Evolutionary conservation across 2,888 invertebrate species (phyloP), one percentile per base, ranked within the genome.

Genomic region (Scaptomyza caliginosa): DNA sequence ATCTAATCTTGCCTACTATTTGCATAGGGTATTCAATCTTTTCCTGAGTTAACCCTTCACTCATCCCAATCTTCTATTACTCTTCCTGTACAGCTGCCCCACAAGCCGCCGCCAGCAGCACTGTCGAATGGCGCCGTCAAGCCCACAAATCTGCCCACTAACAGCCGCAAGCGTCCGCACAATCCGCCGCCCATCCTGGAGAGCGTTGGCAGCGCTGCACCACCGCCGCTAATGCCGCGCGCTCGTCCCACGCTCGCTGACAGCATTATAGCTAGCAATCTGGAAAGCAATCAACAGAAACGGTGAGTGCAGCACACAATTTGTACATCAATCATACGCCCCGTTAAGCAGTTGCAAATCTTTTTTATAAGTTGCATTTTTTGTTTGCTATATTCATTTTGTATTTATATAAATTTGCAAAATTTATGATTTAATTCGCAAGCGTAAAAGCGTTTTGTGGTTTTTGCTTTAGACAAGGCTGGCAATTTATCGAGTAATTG

Each of bases 171-270:
- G 80, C 90, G 92, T 42, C 83, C 90, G 36, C 92, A 92, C 67
- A 89, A 91, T 71, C 81, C 90, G 67, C 82, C 90, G 70, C 88
- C 90, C 59, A 91, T 91, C 64, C 80, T 86, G 66, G 91, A 91
- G 69, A 79, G 66, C 67, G 40, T 54, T 38, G 32, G 54, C 23
- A 49, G 11, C 49, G 62, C 77, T 21, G 85, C 90, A 38, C 91
- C 90, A 36, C 92, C 92, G 32, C 91, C 92, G 4, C 64, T 92
- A 32, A 75, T 91, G 84, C 92, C 92, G 17, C 87, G 91, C 55
- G 87, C 82, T 39, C 82, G 76, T 28, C 86, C 82, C 87, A 79
- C 77, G 58, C 73, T 50, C 40, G 70, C 64, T 67, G 73, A 89
- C 87, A 85, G 68, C 59, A 74, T 75, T 51, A 72, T 77, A 50